Conservation (phyloP, 2,888 invertebrate genomes). For the Trachelus iudaicus region DNA sequence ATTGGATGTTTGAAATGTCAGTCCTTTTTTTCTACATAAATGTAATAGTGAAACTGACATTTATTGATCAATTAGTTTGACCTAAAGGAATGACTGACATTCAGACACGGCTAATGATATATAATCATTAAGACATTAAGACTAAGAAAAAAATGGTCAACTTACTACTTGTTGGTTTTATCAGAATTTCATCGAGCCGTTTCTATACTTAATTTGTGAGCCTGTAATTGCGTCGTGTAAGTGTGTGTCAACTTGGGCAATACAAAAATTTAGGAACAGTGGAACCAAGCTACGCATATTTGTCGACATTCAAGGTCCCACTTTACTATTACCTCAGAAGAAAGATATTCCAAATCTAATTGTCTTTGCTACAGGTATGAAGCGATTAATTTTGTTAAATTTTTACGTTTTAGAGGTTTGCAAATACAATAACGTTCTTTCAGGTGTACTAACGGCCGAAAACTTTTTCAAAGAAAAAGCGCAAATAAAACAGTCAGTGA, state of each 20-base stretch:
- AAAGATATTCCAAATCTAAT: constrained; percentile 82
- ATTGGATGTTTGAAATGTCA: background rate
- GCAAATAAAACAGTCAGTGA: constrained; percentile 60
- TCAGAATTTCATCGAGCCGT: constrained; percentile 72
- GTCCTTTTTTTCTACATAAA: background rate
- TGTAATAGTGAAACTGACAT: background rate
- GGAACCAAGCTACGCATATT: constrained; percentile 72
- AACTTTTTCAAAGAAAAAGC: constrained; percentile 79
- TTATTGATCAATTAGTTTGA: too few species aligned
- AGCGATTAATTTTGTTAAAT: background rate
- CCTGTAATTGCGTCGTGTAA: constrained; percentile 30
- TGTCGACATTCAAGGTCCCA: constrained; percentile 79
- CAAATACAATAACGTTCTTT: constrained; percentile 13
- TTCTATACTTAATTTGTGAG: constrained; percentile 53
- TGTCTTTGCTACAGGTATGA: constrained; percentile 77
- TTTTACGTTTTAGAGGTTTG: background rate
- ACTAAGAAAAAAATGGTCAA: too few species aligned
- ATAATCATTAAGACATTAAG: background rate
- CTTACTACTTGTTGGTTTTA: too few species aligned
- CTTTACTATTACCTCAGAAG: constrained; percentile 81
- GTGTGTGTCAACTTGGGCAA: constrained; percentile 49
- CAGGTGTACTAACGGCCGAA: constrained; percentile 81
- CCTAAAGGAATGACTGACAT: too few species aligned
- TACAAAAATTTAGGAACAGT: constrained; percentile 67
- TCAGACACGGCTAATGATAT: background rate